Conservation (phyloP, 2,888 invertebrate genomes). For the Scaptomyza cyrtandrae region DNA sequence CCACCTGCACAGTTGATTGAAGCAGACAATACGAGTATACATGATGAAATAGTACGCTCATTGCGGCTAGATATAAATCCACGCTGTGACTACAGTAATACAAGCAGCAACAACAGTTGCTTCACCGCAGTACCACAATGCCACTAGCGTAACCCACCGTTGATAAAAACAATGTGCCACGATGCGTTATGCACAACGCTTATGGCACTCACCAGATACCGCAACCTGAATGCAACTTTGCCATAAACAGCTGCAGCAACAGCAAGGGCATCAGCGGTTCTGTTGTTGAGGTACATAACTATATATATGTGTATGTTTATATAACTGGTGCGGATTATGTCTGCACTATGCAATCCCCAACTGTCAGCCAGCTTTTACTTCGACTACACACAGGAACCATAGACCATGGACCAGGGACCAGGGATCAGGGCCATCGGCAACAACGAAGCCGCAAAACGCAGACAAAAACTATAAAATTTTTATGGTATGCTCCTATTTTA, state of each 20-base stretch:
- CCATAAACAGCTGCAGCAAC: constrained; percentile 3
- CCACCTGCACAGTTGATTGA: constrained; percentile 23
- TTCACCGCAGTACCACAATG: not conserved
- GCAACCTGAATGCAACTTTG: constrained; percentile 33
- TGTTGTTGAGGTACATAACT: constrained; percentile 4
- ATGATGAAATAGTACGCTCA: constrained; percentile 10
- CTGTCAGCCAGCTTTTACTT: constrained; percentile 60
- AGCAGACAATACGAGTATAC: constrained; percentile 1
- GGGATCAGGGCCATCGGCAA: constrained; percentile 29
- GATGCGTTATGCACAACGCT: constrained; percentile 55
- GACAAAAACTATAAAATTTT: constrained; percentile 30
- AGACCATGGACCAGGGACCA: not conserved
- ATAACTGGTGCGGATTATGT: constrained; percentile 63
- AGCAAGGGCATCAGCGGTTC: not conserved
- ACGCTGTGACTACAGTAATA: not conserved
- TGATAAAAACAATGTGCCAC: constrained; percentile 42
- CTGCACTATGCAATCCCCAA: constrained; percentile 60
- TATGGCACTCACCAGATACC: constrained; percentile 46
- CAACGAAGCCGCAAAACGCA: constrained; percentile 47
- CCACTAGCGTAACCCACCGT: constrained; percentile 4
- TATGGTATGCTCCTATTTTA: constrained; percentile 6
- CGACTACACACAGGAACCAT: constrained; percentile 1
- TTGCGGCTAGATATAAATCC: constrained; percentile 6
- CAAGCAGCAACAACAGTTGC: not conserved
- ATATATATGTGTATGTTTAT: constrained; percentile 17